phyloP scores from a whole-genome alignment of 1,140 invertebrate species.

The Andrena cerasifolii region DNA sequence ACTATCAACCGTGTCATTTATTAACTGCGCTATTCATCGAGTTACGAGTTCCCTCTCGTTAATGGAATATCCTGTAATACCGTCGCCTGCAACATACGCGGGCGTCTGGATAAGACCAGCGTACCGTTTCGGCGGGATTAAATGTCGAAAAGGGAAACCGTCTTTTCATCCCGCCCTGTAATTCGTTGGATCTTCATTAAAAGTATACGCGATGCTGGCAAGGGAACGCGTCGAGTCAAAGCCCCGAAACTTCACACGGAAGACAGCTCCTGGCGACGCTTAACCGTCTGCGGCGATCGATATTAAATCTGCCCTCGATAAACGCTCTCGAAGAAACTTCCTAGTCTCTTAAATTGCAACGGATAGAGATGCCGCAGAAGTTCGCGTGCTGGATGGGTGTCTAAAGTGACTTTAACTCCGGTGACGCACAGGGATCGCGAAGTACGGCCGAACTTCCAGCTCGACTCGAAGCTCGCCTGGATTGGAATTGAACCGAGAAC shows the following conservation, averaged over 20 bases:
- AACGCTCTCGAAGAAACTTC: too few relatives aligned
- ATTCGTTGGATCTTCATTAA: slow-evolving; percentile 16
- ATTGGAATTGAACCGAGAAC: too few relatives aligned
- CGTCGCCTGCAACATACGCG: background rate
- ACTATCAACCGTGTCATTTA: slow-evolving; percentile 23
- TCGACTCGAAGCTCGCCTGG: too few relatives aligned
- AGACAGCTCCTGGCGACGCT: background rate
- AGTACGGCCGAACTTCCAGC: too few relatives aligned
- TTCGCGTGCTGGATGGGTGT: too few relatives aligned
- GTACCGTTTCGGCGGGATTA: background rate
- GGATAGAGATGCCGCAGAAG: too few relatives aligned
- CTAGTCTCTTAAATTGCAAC: too few relatives aligned
- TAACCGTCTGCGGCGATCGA: background rate
- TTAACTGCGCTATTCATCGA: slow-evolving; percentile 33
- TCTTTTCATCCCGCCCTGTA: background rate
- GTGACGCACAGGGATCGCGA: too few relatives aligned
- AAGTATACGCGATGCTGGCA: background rate
- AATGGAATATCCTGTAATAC: slow-evolving; percentile 27
- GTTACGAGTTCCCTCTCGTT: slow-evolving; percentile 33
- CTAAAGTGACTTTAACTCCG: too few relatives aligned
- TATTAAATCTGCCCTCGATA: too few relatives aligned
- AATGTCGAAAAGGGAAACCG: background rate
- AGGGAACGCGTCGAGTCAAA: background rate
- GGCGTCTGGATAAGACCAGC: background rate
- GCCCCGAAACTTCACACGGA: background rate